Base-by-base conservation (phyloP, 2,797 vertebrate species). In the Gadopsis marmoratus region DNA sequence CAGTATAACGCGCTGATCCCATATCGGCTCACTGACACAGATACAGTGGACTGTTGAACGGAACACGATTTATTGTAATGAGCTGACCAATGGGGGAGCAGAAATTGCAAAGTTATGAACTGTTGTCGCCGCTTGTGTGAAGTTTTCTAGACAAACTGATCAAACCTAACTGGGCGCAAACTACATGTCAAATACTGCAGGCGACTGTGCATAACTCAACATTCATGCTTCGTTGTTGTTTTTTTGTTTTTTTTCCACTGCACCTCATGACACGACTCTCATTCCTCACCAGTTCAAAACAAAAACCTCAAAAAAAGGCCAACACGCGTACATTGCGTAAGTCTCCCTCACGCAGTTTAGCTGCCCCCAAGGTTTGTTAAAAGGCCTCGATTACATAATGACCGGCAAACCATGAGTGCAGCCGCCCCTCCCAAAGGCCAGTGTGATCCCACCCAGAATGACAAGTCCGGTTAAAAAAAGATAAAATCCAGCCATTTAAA, bases 341-440 rank as follows among this genome's bases (percentile, higher is more conserved):
- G 76, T 50, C 55, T 12, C 29, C 64, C 48, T 78, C 63, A 35
- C 58, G 51, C 78, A 55, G 75, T 76, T 78, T 35, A 67, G 48
- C 62, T 71, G 62, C 65, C 68, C 35, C 71, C 71, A 77, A 87
- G 77, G 86, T 90, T 78, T 37, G 56, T 72, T 58, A 68, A 80
- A 77, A 76, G 70, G 79, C 75, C 67, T 60, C 2, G 1, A 54
- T 90, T 88, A 79, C 45, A 55, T 85, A 86, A 88, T 48, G 45
- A 61, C n/a, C 41, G 64, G 70, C 73, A 64, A 37, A 13, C 79
- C 17, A n/a, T 54, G 58, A 74, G 61, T 17, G 39, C 72, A 45
- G 53, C 45, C 9, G 29, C 35, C 37, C 47, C 59, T 59, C 29
- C 51, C 19, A 33, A 54, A 69, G 13, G 55, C 50, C 67, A 10